Percentiles rank a stretch among this genome's conserved stretches.
These are phyloP conservation scores for Dicranocentrus wangi DNA, from an alignment of 2,888 invertebrate species.

Conservation along the genomic window DNA sequence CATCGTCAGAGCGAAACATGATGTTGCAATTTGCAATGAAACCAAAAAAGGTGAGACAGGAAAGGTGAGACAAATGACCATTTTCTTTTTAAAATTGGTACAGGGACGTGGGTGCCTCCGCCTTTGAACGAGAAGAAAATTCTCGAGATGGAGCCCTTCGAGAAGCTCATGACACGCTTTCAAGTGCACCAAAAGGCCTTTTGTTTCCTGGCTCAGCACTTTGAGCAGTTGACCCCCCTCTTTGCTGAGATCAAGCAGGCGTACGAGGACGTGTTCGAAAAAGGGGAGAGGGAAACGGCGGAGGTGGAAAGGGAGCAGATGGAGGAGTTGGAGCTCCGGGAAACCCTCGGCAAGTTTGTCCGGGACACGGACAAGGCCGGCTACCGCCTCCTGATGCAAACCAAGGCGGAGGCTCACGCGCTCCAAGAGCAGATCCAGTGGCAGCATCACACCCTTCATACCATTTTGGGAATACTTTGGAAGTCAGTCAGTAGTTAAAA, in stretches of 20 bases:
- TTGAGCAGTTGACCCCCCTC: constrained; percentile 51
- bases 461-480: constrained; percentile 49
- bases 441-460: constrained; percentile 55
- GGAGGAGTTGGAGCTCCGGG: constrained; percentile 47
- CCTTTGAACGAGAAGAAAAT: constrained; percentile 36
- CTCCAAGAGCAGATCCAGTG: constrained; percentile 50
- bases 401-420: constrained; percentile 50
- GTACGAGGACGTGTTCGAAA: constrained; percentile 59
- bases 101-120: constrained; percentile 48
- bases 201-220: constrained; percentile 52
- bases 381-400: constrained; percentile 29
- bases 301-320: constrained; percentile 54
- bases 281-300: constrained; percentile 51
- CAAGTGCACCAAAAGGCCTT: constrained; percentile 52
- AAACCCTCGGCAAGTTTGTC: constrained; percentile 38
- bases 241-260: constrained; percentile 56
- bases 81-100: too few species aligned
- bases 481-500: constrained; percentile 44
- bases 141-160: constrained; percentile 46
- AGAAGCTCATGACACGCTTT: constrained; percentile 52
- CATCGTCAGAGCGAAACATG: too few species aligned
- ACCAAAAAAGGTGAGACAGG: too few species aligned
- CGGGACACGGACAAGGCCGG: constrained; percentile 52
- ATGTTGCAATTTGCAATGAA: too few species aligned
- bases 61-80: too few species aligned